These are phyloP conservation scores for Platycheirus albimanus DNA, from an alignment of 2,888 invertebrate species.

Conservation along the genomic window DNA sequence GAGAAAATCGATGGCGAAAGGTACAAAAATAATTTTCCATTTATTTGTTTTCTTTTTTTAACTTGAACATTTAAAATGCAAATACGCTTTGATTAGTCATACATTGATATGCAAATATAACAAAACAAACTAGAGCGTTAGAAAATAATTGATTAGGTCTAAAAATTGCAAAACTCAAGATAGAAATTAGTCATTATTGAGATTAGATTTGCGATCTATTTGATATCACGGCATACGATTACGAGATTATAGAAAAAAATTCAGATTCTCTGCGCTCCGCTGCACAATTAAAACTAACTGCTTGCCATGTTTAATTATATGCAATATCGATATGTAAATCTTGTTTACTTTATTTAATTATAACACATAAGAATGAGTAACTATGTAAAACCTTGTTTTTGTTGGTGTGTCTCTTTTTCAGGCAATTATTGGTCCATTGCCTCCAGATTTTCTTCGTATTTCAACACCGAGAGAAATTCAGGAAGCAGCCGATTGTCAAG, in stretches of 20 bases:
- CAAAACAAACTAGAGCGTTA: not conserved
- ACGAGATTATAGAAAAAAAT: constrained; percentile 2
- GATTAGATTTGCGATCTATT: not conserved
- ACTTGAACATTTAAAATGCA: constrained; percentile 9
- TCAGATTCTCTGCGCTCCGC: constrained; percentile 12
- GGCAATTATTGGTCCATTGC: constrained; percentile 77
- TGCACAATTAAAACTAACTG: constrained; percentile 29
- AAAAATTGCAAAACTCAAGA: not conserved
- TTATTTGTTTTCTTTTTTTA: constrained; percentile 2
- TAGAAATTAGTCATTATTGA: not conserved
- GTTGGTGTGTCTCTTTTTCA: constrained; percentile 64
- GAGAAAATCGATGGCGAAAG: constrained; percentile 76
- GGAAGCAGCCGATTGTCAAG: constrained; percentile 78
- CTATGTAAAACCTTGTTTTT: not conserved
- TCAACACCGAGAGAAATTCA: constrained; percentile 76
- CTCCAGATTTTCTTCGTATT: constrained; percentile 79
- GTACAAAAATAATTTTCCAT: constrained; percentile 47
- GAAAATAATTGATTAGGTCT: not conserved
- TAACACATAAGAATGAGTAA: not conserved
- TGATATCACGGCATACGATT: not conserved
- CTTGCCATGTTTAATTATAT: not conserved
- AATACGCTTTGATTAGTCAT: constrained; percentile 29
- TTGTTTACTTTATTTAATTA: constrained; percentile 15
- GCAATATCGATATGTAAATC: constrained; percentile 4
- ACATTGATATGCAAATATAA: not conserved